Base-by-base conservation (phyloP, 1,140 invertebrate species). In the Drosophila pruinosa region DNA sequence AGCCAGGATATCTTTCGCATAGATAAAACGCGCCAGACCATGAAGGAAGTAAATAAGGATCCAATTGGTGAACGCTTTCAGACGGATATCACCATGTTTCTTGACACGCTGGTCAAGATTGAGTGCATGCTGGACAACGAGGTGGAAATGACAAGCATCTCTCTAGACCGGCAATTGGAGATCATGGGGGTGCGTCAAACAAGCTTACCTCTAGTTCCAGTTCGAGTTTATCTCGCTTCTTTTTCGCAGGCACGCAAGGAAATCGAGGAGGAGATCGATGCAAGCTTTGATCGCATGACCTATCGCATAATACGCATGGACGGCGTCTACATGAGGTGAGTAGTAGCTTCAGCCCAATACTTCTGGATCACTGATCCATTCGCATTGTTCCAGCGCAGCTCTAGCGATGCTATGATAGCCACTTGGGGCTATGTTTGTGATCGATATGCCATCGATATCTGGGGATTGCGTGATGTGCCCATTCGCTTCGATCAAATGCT, bases 301-400 rank as follows among this genome's bases (percentile, higher is more conserved):
- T 90, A 90, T 78, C 72, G 89, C 0, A 53, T 90, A 7, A 52
- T 90, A 47, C 58, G 69, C 22, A 71, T 75, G 63, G 81, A 89
- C 38, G 56, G 62, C 4, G 58, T 83, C 0, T 89, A 89, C 50
- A 83, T 90, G 89, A 56, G 61, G 89, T 90, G 41, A 69, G 76
- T 72, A 12, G n/a, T n/a, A n/a, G n/a, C n/a, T n/a, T n/a, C n/a
- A n/a, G n/a, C n/a, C n/a, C n/a, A n/a, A n/a, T n/a, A n/a, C 12
- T 24, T n/a, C 5, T 39, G 0, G 1, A 26, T 1, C 2, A 5
- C 12, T 22, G 12, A 48, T n/a, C 4, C 19, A 22, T 36, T 4
- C 7, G 19, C 19, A 24, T 21, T 48, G 8, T 3, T 47, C 12
- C 43, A 14, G 24, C 1, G 0, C 28, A 90, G 88, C 3, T 72